Evolutionary conservation across 2,888 invertebrate genomes (phyloP).

Genomic region (Atethmia centrago): DNA sequence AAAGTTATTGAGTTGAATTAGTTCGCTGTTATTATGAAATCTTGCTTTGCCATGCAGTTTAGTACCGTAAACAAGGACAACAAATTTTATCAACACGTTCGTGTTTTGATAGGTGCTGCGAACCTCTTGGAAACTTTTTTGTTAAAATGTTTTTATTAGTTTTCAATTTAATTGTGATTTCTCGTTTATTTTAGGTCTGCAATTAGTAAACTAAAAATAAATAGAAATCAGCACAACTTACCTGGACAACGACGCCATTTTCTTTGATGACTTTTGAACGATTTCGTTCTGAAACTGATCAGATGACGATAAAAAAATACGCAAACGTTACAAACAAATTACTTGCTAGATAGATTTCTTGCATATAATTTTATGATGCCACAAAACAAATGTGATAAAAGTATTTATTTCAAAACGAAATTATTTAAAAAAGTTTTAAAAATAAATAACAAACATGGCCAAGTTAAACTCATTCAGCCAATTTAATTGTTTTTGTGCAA

Average conservation of each 20-base stretch:
- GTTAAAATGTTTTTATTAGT: neutral
- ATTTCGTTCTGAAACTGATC: constrained; percentile 35
- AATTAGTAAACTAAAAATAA: constrained; percentile 27
- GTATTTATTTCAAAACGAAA: constrained; percentile 39
- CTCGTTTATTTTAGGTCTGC: neutral
- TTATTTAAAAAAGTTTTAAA: neutral
- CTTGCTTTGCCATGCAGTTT: constrained; percentile 25
- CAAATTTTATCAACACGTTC: constrained; percentile 28
- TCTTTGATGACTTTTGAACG: constrained; percentile 47
- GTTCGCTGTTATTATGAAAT: constrained; percentile 18
- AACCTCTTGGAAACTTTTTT: neutral
- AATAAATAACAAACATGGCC: constrained; percentile 7
- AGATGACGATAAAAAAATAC: neutral
- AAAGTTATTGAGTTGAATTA: neutral
- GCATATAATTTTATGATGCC: neutral
- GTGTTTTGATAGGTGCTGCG: neutral
- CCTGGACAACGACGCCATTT: constrained; percentile 88
- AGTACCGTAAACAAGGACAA: constrained; percentile 26
- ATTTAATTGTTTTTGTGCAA: neutral
- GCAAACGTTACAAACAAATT: neutral
- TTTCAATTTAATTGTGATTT: neutral
- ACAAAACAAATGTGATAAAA: neutral
- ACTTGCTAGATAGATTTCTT: fast-evolving
- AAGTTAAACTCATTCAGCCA: constrained; percentile 49
- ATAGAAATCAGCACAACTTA: constrained; percentile 69